phyloP scores from a whole-genome alignment of 2,888 invertebrate species.

The Nemotelus nigrinus region DNA sequence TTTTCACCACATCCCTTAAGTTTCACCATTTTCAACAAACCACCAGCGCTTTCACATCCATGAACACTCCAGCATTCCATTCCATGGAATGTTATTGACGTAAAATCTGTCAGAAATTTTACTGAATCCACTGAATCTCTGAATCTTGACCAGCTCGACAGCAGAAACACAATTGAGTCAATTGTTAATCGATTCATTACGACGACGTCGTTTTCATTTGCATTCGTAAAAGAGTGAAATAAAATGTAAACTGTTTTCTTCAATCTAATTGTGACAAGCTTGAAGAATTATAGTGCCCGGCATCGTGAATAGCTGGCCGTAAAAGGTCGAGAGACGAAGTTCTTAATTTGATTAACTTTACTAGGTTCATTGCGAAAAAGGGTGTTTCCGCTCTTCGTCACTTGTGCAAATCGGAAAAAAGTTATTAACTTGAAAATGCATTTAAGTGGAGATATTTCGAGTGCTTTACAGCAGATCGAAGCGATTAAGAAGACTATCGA shows the following conservation, averaged over 20 bases:
- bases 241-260: too few species aligned
- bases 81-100: neutral
- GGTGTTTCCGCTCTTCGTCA: neutral
- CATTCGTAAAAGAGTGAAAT: too few species aligned
- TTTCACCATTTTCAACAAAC: neutral
- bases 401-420: neutral
- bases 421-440: slow-evolving; percentile 57
- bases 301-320: too few species aligned
- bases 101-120: too few species aligned
- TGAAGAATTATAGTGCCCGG: neutral
- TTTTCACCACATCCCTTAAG: too few species aligned
- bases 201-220: too few species aligned
- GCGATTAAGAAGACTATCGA: slow-evolving; percentile 87
- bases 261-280: too few species aligned
- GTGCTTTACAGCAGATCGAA: slow-evolving; percentile 88
- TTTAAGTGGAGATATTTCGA: slow-evolving; percentile 78
- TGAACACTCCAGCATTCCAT: slow-evolving; percentile 19
- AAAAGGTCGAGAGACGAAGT: neutral
- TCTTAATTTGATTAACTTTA: slow-evolving; percentile 25
- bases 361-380: slow-evolving; percentile 3
- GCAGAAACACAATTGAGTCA: too few species aligned
- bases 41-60: neutral
- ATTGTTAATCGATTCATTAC: too few species aligned
- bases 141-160: too few species aligned
- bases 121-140: too few species aligned